These are phyloP conservation scores for Macropis europaea DNA, from an alignment of 2,888 invertebrate species.

Conservation along the genomic window DNA sequence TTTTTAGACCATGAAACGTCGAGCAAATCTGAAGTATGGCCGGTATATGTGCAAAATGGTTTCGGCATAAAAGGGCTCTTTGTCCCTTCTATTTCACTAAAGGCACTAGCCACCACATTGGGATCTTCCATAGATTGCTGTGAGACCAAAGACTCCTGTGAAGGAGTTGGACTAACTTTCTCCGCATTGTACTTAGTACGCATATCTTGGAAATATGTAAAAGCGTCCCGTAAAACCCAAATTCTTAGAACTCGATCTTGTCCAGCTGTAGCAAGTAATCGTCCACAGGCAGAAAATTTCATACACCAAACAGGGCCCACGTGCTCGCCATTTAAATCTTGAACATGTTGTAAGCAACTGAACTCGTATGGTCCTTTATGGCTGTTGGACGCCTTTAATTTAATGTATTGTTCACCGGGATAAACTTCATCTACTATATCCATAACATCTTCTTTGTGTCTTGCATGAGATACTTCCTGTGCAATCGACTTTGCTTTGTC, in stretches of 20 bases:
- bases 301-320: conserved; percentile 99
- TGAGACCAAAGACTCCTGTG: conserved; percentile 93
- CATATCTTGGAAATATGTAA: conserved; percentile 96
- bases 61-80: conserved; percentile 90
- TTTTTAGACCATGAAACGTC: conserved; percentile 99
- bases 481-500: conserved; percentile 94
- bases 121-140: conserved; percentile 86
- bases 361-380: conserved; percentile 99
- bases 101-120: conserved; percentile 81
- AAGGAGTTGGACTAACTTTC: conserved; percentile 95
- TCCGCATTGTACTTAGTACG: conserved; percentile 96
- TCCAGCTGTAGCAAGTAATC: conserved; percentile 97
- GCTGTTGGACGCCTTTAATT: conserved; percentile 96
- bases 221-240: conserved; percentile 96
- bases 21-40: conserved; percentile 97
- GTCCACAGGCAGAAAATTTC: conserved; percentile 98
- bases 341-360: conserved; percentile 93
- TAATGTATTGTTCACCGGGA: conserved; percentile 88
- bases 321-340: conserved; percentile 92
- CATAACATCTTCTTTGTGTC: conserved; percentile 92
- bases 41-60: conserved; percentile 95
- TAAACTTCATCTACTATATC: conserved; percentile 91
- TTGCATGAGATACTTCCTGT: conserved; percentile 92
- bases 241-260: conserved; percentile 96
- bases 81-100: conserved; percentile 82